Conservation (phyloP, 1,140 invertebrate species). For the Trichomalopsis sarcophagae region DNA sequence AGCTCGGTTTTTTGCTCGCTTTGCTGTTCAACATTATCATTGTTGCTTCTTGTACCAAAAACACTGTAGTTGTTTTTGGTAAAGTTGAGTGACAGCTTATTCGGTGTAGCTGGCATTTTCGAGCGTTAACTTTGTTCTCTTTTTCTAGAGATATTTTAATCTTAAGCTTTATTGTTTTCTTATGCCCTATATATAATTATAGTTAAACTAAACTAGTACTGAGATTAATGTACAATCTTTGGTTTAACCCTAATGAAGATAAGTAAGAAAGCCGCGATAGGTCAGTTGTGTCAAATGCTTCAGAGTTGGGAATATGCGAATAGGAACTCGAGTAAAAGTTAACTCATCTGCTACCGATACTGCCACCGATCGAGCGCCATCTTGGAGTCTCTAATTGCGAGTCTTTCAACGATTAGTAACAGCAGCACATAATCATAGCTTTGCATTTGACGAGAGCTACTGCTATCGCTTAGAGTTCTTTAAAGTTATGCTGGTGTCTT, state of each 20-base stretch:
- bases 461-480: conserved; percentile 71
- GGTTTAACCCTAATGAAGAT: conserved; percentile 42
- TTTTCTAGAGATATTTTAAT: conserved; percentile 12
- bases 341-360: conserved; percentile 73
- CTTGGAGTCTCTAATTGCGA: conserved; percentile 61
- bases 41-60: conserved; percentile 64
- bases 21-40: conserved; percentile 65
- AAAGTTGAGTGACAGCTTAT: conserved; percentile 71
- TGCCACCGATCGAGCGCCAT: conserved; percentile 64
- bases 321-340: conserved; percentile 49
- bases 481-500: conserved; percentile 62
- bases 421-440: conserved; percentile 31
- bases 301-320: conserved; percentile 28
- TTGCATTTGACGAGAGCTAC: conserved; percentile 64
- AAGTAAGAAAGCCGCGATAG: conserved; percentile 32
- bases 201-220: conserved; percentile 29
- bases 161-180: conserved; percentile 41
- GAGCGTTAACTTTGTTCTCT: conserved; percentile 23
- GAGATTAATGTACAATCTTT: conserved; percentile 51
- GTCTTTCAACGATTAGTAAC: conserved; percentile 36
- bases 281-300: conserved; percentile 45
- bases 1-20: conserved; percentile 72
- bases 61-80: conserved; percentile 72
- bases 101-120: conserved; percentile 71
- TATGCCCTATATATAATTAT: conserved; percentile 39